These are phyloP conservation scores for Mormyrus hasselquistii DNA, from an alignment of 2,797 vertebrate genomes.

Conservation along the genomic window DNA sequence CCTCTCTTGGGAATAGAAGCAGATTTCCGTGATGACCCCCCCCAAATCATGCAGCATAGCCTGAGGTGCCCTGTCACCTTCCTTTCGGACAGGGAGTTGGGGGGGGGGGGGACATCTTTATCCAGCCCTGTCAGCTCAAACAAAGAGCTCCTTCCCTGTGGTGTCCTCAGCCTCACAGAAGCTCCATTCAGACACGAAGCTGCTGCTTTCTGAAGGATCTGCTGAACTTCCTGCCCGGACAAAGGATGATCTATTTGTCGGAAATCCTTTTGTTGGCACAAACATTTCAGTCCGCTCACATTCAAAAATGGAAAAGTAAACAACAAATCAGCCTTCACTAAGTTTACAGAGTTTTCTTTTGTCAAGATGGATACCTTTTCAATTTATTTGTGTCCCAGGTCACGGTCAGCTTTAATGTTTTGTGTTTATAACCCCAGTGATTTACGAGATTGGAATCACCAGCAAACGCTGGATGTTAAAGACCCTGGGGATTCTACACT, in stretches of 20 bases:
- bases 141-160: neutral
- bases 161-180: neutral
- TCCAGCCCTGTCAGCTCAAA: neutral
- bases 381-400: neutral
- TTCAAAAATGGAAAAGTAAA: neutral
- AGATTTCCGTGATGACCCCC: neutral
- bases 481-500: neutral
- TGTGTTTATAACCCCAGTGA: neutral
- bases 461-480: neutral
- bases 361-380: neutral
- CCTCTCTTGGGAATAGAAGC: neutral
- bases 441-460: neutral
- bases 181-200: neutral
- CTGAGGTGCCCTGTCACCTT: neutral
- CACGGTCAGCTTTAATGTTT: neutral
- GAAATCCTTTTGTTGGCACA: neutral
- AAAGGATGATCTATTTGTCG: neutral
- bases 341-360: neutral
- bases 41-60: neutral
- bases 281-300: neutral
- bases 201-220: neutral
- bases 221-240: neutral
- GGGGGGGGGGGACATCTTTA: neutral
- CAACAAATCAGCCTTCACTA: neutral
- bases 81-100: neutral